phyloP scores from a whole-genome alignment of 2,888 invertebrate species.

The Tiliacea aurago region DNA sequence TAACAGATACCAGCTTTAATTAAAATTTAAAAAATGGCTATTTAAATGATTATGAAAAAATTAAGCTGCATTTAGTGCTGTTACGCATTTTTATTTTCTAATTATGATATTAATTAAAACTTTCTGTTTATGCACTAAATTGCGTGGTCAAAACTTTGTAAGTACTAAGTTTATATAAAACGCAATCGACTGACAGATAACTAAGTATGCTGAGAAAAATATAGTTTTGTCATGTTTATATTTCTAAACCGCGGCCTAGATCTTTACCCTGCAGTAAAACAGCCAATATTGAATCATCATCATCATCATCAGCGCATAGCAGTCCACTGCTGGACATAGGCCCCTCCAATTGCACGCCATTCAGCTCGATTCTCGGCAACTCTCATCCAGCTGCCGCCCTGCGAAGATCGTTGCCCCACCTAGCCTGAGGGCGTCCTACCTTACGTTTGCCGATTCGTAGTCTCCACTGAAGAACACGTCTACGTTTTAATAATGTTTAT shows the following conservation, averaged over 20 bases:
- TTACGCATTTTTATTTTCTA: not conserved
- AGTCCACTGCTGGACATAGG: too few species aligned
- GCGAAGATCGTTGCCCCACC: too few species aligned
- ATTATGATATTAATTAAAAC: too few species aligned
- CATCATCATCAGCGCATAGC: too few species aligned
- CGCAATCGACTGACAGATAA: not conserved
- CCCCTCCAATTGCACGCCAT: too few species aligned
- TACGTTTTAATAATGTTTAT: too few species aligned
- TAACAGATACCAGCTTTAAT: constrained; percentile 57
- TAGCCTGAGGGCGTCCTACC: too few species aligned
- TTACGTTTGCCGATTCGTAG: too few species aligned
- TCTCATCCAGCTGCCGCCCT: not conserved
- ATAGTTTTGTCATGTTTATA: not conserved
- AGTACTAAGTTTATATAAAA: not conserved
- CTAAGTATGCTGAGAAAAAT: not conserved
- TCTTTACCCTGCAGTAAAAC: not conserved
- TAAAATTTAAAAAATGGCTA: constrained; percentile 48
- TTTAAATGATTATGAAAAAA: constrained; percentile 36
- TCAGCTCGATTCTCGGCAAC: too few species aligned
- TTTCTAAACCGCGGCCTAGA: not conserved
- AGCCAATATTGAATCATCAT: not conserved
- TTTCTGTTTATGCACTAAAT: not conserved
- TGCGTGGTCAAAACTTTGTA: not conserved
- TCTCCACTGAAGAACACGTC: too few species aligned
- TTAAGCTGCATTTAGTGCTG: not conserved